A percentile compares a stretch with the other conserved stretches of the same genome.
These are phyloP conservation scores for Panzeria rudis DNA, from an alignment of 2,888 invertebrate species.

Conservation along the genomic window DNA sequence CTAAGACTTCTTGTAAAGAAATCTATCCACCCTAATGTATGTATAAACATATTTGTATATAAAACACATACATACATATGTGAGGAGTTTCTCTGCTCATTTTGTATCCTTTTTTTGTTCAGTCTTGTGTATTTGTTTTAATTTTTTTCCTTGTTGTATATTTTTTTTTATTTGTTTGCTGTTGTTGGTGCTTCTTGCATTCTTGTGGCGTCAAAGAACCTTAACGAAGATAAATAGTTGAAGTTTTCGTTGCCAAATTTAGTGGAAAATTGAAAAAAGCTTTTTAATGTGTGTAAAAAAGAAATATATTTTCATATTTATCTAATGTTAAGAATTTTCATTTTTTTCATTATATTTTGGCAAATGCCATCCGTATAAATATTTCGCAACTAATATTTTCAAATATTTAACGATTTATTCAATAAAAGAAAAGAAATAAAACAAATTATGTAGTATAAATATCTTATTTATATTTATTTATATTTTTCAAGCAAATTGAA, in stretches of 20 bases:
- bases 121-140: slow-evolving; percentile 39
- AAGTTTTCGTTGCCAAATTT: slow-evolving; percentile 80
- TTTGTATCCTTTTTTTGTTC: slow-evolving; percentile 30
- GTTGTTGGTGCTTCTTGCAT: slow-evolving; percentile 50
- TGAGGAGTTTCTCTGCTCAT: slow-evolving; percentile 19
- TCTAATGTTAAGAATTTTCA: slow-evolving; percentile 68
- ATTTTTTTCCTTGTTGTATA: slow-evolving; percentile 5
- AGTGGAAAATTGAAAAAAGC: slow-evolving; percentile 83
- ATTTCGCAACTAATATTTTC: slow-evolving; percentile 45
- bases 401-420: slow-evolving; percentile 44
- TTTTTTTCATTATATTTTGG: slow-evolving; percentile 51
- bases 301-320: slow-evolving; percentile 70
- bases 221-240: slow-evolving; percentile 81
- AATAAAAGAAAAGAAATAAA: slow-evolving; percentile 18
- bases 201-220: slow-evolving; percentile 71
- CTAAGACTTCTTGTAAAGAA: slow-evolving; percentile 15
- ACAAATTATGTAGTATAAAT: neutral
- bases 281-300: slow-evolving; percentile 75
- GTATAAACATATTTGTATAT: neutral
- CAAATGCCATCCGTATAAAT: slow-evolving; percentile 39
- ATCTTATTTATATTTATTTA: slow-evolving; percentile 9
- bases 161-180: slow-evolving; percentile 27
- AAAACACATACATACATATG: neutral
- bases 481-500: slow-evolving; percentile 24
- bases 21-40: neutral